Conservation (phyloP, 2,888 invertebrate genomes). For the Deroplatys truncata region DNA sequence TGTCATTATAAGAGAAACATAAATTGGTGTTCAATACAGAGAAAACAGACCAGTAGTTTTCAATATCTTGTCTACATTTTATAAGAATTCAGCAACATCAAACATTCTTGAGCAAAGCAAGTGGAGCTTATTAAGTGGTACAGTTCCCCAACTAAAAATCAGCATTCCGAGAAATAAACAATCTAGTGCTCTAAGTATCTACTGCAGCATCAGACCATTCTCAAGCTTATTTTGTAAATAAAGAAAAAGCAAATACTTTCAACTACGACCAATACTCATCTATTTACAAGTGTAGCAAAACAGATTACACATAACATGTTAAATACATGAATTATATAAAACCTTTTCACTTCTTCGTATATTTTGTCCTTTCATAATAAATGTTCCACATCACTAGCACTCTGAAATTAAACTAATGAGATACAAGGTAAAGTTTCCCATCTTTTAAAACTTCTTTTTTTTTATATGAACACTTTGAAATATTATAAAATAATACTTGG, state of each 20-base stretch:
- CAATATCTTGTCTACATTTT: no score
- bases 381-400: background rate
- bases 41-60: no score
- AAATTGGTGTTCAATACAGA: no score
- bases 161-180: no score
- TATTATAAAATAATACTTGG: background rate
- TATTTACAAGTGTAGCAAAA: background rate
- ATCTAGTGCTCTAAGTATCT: background rate
- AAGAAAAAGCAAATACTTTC: background rate
- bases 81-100: no score
- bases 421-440: background rate
- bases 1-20: no score
- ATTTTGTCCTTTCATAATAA: background rate
- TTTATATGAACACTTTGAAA: background rate
- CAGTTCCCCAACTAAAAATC: no score
- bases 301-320: background rate
- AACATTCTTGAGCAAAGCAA: no score
- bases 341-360: background rate
- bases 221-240: background rate
- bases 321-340: background rate
- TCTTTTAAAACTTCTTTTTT: background rate
- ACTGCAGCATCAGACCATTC: background rate
- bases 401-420: background rate
- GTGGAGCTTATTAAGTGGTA: no score
- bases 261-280: background rate